A percentile compares a stretch with the other conserved stretches of the same genome.
Conservation (phyloP, 2,797 vertebrate genomes). For the Luscinia megarhynchos region DNA sequence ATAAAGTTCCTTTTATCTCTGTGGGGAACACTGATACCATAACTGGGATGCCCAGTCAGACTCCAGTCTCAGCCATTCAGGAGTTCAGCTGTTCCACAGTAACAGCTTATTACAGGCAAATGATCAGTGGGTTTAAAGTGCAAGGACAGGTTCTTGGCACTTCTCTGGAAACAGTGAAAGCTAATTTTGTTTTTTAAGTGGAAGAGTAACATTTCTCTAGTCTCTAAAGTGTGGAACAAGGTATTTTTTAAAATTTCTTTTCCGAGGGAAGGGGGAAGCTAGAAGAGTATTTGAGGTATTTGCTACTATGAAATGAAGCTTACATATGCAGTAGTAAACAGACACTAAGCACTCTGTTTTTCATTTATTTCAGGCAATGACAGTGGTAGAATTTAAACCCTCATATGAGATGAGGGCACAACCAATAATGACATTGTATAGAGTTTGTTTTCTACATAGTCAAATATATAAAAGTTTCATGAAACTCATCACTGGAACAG, state of each 20-base stretch:
- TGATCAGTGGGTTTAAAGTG: neutral
- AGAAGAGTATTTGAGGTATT: neutral
- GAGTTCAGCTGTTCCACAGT: neutral
- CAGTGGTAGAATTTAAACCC: constrained; percentile 68
- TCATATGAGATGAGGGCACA: constrained; percentile 56
- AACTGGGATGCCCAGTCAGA: neutral
- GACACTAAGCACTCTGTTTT: constrained; percentile 63
- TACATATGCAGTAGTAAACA: constrained; percentile 47
- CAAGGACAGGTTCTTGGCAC: neutral
- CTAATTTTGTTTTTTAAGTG: neutral
- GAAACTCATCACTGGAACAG: constrained; percentile 72
- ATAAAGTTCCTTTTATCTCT: neutral
- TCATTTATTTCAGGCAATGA: constrained; percentile 73
- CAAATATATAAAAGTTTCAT: constrained; percentile 81
- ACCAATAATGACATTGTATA: constrained; percentile 72
- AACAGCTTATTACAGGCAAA: neutral
- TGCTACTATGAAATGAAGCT: constrained; percentile 30
- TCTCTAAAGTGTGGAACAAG: neutral
- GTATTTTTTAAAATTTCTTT: neutral
- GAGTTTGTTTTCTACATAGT: constrained; percentile 75
- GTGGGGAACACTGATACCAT: neutral
- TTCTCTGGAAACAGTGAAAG: neutral
- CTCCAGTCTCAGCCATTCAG: neutral
- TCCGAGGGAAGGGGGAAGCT: accelerated
- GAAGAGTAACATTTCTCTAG: neutral